Evolutionary conservation across 30 jellyfish, hydroid and myxozoan genomes (phyloP).

Genomic region (Sanderia malayensis): DNA sequence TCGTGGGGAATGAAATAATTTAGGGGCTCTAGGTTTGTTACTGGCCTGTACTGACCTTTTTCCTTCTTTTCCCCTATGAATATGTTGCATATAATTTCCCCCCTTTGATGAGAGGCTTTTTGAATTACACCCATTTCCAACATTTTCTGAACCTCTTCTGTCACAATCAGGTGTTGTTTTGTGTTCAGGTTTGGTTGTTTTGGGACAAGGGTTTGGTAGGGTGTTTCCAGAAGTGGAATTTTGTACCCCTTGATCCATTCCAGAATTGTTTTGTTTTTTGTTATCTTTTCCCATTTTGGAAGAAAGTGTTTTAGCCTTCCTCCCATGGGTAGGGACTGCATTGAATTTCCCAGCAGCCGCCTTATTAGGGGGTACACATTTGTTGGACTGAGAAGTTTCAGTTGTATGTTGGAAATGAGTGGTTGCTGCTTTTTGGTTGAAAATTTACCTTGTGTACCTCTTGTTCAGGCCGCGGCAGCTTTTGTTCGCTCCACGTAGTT

Average conservation of each 20-base stretch:
- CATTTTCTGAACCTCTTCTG: neutral
- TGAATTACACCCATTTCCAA: neutral
- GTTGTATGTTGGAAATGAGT: constrained; percentile 11
- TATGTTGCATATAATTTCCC: neutral
- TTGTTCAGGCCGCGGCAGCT: neutral
- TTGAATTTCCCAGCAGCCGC: neutral
- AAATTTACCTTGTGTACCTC: constrained; percentile 5
- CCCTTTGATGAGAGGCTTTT: neutral
- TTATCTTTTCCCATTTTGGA: neutral
- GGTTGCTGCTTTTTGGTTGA: neutral
- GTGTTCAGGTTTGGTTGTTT: neutral
- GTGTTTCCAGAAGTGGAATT: constrained; percentile 1
- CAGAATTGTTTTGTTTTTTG: neutral
- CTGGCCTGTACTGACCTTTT: neutral
- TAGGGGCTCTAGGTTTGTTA: neutral
- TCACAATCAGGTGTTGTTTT: neutral
- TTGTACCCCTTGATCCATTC: neutral
- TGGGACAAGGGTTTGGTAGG: neutral
- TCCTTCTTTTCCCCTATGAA: neutral
- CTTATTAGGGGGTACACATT: neutral
- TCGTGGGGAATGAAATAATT: neutral
- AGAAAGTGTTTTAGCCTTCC: neutral
- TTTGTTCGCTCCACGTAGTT: neutral
- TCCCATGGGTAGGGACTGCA: neutral
- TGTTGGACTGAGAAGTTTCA: neutral